phyloP scores from a whole-genome alignment of 2,113 vertebrate genomes.

The Glaucidium brasilianum region DNA sequence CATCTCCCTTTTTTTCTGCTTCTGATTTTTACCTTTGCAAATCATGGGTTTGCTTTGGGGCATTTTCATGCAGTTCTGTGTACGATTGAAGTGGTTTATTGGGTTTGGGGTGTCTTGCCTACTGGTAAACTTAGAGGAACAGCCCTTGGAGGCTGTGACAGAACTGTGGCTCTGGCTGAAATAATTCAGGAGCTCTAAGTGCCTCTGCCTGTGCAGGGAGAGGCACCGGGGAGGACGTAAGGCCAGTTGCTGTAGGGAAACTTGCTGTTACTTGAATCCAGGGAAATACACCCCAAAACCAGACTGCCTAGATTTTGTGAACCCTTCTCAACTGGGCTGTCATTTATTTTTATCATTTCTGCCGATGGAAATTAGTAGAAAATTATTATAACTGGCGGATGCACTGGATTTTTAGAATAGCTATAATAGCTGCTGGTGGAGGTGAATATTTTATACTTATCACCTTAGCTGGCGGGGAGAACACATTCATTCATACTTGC shows the following conservation, averaged over 20 bases:
- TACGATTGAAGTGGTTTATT: not conserved
- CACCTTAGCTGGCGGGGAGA: not conserved
- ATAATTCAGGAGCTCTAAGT: rapidly evolving
- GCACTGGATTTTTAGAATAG: not conserved
- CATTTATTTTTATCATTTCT: not conserved
- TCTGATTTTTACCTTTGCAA: not conserved
- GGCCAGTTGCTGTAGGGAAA: not conserved
- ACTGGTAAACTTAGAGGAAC: not conserved
- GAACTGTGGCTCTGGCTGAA: not conserved
- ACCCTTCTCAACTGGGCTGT: not conserved
- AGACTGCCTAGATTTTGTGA: not conserved
- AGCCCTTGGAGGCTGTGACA: not conserved
- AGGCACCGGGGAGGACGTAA: not conserved
- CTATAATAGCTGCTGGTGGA: not conserved
- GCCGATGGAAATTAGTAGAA: not conserved
- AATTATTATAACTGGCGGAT: not conserved
- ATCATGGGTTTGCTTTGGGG: not conserved
- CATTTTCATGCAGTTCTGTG: not conserved
- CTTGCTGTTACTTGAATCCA: not conserved
- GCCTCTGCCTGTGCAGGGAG: not conserved
- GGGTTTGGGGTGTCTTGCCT: not conserved
- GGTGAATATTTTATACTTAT: not conserved
- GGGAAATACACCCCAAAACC: not conserved
- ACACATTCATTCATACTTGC: rapidly evolving
- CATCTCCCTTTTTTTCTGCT: not conserved